Percentiles rank a stretch among this genome's conserved stretches.
These are phyloP conservation scores for Brachionus plicatilis DNA, from an alignment of 1,140 invertebrate genomes.

Conservation along the genomic window DNA sequence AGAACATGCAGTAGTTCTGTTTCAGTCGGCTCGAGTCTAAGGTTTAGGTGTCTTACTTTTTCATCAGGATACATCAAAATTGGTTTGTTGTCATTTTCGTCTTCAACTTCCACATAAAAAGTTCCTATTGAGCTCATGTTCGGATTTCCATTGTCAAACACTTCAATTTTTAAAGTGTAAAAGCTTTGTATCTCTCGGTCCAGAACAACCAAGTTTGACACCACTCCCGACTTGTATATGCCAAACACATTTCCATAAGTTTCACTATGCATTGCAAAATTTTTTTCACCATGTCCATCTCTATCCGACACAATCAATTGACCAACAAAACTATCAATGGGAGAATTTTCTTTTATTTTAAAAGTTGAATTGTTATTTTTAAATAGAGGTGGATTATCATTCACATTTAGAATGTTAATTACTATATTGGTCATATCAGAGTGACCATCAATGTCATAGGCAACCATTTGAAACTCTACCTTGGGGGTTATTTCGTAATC, in stretches of 20 bases:
- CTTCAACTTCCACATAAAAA: constrained; percentile 23
- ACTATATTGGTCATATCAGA: background rate
- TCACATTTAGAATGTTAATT: constrained; percentile 1
- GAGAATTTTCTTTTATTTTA: constrained; percentile 17
- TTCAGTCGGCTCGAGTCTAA: background rate
- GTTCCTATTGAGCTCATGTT: constrained; percentile 1
- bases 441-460: background rate
- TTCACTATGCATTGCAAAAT: background rate
- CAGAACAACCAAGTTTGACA: background rate
- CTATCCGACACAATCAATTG: background rate
- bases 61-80: background rate
- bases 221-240: background rate
- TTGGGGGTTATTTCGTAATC: background rate
- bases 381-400: constrained; percentile 35
- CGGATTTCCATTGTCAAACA: background rate
- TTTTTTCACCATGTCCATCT: background rate
- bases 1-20: background rate
- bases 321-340: constrained; percentile 7
- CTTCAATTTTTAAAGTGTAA: constrained; percentile 4
- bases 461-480: background rate
- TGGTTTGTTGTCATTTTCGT: constrained; percentile 33
- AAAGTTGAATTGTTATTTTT: constrained; percentile 13
- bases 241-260: background rate
- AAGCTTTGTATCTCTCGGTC: constrained; percentile 10
- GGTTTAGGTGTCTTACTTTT: background rate